phyloP scores from a whole-genome alignment of 2,888 invertebrate species.

The Caenorhabditis doughertyi region DNA sequence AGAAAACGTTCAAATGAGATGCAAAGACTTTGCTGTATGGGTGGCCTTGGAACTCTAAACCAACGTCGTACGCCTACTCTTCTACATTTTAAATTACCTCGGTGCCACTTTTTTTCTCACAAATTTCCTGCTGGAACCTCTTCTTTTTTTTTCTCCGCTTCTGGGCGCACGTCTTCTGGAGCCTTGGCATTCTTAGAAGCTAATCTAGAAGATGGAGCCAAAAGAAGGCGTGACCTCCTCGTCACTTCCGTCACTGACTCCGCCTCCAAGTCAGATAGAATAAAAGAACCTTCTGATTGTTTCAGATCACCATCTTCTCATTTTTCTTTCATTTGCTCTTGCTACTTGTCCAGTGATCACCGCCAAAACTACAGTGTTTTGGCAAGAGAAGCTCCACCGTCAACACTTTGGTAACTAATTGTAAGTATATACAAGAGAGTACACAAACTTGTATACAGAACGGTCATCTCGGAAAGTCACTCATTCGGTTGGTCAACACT shows the following conservation, averaged over 20 bases:
- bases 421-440: not conserved
- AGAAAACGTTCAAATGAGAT: not conserved
- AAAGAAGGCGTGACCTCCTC: not conserved
- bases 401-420: not conserved
- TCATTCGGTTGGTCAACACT: not conserved
- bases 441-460: not conserved
- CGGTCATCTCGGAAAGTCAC: not conserved
- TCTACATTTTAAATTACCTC: not conserved
- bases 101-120: too few relatives aligned
- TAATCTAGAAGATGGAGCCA: not conserved
- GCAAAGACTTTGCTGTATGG: not conserved
- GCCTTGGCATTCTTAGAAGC: not conserved
- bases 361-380: not conserved
- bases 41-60: not conserved
- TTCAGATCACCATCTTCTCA: not conserved
- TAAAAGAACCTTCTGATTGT: not conserved
- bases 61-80: not conserved
- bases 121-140: too few relatives aligned
- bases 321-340: not conserved
- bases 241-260: not conserved
- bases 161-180: not conserved
- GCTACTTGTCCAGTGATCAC: not conserved
- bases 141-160: not conserved
- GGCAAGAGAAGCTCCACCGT: not conserved
- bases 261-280: not conserved